Percentiles rank a stretch among this genome's conserved stretches.
Evolutionary conservation across 1,140 invertebrate species (phyloP).

Genomic region (Scaptomyza graminum): DNA sequence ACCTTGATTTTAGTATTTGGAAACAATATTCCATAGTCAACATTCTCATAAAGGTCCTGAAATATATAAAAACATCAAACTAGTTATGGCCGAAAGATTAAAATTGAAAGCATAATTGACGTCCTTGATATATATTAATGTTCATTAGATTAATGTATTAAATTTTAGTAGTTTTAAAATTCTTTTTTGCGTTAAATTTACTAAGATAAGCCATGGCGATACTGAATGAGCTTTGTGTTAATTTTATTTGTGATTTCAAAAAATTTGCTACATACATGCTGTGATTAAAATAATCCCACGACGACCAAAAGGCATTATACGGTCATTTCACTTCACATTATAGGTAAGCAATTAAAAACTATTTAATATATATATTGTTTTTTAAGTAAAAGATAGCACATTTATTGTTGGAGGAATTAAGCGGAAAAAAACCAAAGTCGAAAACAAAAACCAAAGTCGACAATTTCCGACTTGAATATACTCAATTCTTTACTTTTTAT

Average conservation of each 20-base stretch:
- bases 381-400: too few species aligned
- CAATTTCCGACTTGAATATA: not conserved
- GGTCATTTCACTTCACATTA: not conserved
- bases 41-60: constrained; percentile 93
- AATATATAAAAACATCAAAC: constrained; percentile 43
- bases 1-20: constrained; percentile 95
- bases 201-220: not conserved
- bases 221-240: not conserved
- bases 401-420: not conserved
- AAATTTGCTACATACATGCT: not conserved
- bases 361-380: not conserved
- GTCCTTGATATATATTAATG: not conserved
- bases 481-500: too few species aligned
- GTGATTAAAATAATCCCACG: not conserved
- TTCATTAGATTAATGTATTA: constrained; percentile 1
- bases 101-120: not conserved
- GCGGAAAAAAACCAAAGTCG: too few species aligned
- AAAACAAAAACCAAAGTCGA: not conserved
- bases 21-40: constrained; percentile 92
- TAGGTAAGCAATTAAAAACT: not conserved
- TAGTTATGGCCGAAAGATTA: not conserved
- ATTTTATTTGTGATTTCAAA: not conserved
- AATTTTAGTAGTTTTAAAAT: not conserved
- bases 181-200: not conserved
- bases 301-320: not conserved